Base-by-base conservation (phyloP, 2,113 vertebrate species). In the Atherinomorus stipes region DNA sequence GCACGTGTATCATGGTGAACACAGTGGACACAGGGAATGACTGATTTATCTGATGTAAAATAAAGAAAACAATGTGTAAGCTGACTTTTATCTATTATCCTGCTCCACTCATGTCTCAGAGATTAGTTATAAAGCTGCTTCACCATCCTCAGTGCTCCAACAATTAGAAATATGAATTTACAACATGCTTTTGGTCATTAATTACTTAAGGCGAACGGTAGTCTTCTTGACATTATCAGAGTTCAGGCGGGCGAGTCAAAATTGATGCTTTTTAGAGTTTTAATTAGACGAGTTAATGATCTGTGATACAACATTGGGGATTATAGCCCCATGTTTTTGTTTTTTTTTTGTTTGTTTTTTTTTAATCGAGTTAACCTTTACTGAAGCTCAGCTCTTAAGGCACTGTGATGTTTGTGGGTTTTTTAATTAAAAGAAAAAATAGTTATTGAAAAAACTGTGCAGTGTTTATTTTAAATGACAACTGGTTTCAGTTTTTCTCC, bases 271-370 rank as follows among this genome's bases (percentile, higher is more conserved):
- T 74, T 37, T 66, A 61, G 75, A 67, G 45, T 77, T 84, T 87
- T 85, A 85, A 84, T 85, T 78, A 84, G 74, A 69, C 1, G 11
- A 82, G 18, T 57, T 84, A 89, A 85, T 79, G 83, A 74, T 70
- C 68, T 87, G 80, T 79, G 66, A 47, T 57, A 52, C 34, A 74
- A 61, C 74, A 0, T 76, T 76, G 52, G 49, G n/a, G 63, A 31
- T n/a, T 21, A 12, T 47, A 62, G 50, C 19, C 3, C 1, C 13
- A 2, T 0, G 42, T 38, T 38, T 62, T n/a, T 59, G 11, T 16
- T 38, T 52, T n/a, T n/a, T n/a, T n/a, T n/a, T n/a, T n/a, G n/a
- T n/a, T n/a, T n/a, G n/a, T n/a, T n/a, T n/a, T n/a, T n/a, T n/a
- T 44, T 59, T 18, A 7, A 1, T 37, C 16, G 10, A 22, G 8